These are phyloP conservation scores for Amblyteles armatorius DNA, from an alignment of 2,888 invertebrate species.

Conservation along the genomic window DNA sequence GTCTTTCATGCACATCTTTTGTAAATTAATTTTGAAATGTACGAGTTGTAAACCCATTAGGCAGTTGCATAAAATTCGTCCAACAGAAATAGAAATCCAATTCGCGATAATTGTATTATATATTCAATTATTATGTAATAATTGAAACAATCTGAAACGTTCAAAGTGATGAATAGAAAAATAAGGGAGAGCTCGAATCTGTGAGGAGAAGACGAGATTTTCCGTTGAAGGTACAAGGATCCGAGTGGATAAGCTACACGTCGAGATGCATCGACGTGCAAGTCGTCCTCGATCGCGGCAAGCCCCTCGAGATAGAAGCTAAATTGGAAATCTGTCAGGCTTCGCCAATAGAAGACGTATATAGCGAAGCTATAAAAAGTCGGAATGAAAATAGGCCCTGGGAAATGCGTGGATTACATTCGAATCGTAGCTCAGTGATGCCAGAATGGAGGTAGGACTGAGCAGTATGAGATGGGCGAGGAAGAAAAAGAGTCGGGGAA, in stretches of 20 bases:
- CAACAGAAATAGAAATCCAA: no score
- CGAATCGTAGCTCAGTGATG: slow-evolving; percentile 6
- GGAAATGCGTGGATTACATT: not conserved
- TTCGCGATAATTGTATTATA: no score
- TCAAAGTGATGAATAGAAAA: not conserved
- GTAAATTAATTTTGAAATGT: no score
- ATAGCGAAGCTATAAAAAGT: not conserved
- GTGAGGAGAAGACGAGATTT: not conserved
- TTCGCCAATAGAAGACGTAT: not conserved
- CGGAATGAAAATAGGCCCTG: slow-evolving; percentile 4
- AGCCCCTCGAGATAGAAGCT: slow-evolving; percentile 59
- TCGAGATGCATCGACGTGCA: slow-evolving; percentile 36
- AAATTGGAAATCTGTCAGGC: slow-evolving; percentile 66
- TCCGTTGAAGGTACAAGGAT: not conserved
- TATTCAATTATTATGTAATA: no score
- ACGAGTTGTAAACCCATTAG: no score
- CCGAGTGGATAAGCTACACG: slow-evolving; percentile 21
- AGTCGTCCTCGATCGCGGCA: slow-evolving; percentile 22
- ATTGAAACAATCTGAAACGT: not conserved
- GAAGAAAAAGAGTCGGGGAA: no score
- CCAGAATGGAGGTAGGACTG: no score
- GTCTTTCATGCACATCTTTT: no score
- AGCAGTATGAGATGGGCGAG: no score
- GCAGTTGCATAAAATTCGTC: no score
- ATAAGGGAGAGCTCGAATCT: slow-evolving; percentile 3